Base-by-base conservation (phyloP, 2,113 vertebrate species). In the Aleadryas rufinucha region DNA sequence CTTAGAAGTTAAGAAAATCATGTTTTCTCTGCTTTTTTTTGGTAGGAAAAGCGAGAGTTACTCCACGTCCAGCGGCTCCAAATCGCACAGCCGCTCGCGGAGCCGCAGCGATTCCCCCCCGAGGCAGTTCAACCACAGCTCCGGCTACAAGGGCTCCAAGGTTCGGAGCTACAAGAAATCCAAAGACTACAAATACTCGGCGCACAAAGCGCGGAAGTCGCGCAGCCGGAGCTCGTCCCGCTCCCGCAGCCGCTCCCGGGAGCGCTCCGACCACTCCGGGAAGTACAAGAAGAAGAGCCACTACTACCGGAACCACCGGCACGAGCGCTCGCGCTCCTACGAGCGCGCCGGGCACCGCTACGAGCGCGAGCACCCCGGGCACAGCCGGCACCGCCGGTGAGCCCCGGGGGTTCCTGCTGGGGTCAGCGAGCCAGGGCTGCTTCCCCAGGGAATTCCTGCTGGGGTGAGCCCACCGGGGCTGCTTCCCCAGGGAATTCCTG, bases 31-130 rank as follows among this genome's bases (percentile, higher is more conserved):
- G 2, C 6, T 64, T 4, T 33, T 6, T 47, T 6, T 47, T 4
- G 6, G 0, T 20, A 98, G 98, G 87, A 98, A 98, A 44, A 98
- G 98, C 2, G 98, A 98, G 64, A 98, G 98, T 3, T 98, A 97
- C 84, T 98, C 98, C 18, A 97, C 98, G 0, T 98, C 98, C 0
- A 98, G 98, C 0, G 98, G 98, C 19, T 98, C 98, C 82, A 98
- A 98, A 27, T 98, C 98, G 0, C 98, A 98, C 35, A 98, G 98
- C 95, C 98, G 98, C 28, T 98, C 98, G 0, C 70, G 98, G 45
- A 98, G 98, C 93, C 98, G 98, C 64, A 98, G 98, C 7, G 98
- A 98, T 39, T 98, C 98, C 6, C 98, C 98, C 0, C 98, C 98
- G 0, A 79, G 97, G 22, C 98, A 98, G 54, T 96, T 97, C 10